Percentiles rank a stretch among this genome's conserved stretches.
Evolutionary conservation across 2,888 invertebrate genomes (phyloP).

Genomic region (Griposia aprilina): DNA sequence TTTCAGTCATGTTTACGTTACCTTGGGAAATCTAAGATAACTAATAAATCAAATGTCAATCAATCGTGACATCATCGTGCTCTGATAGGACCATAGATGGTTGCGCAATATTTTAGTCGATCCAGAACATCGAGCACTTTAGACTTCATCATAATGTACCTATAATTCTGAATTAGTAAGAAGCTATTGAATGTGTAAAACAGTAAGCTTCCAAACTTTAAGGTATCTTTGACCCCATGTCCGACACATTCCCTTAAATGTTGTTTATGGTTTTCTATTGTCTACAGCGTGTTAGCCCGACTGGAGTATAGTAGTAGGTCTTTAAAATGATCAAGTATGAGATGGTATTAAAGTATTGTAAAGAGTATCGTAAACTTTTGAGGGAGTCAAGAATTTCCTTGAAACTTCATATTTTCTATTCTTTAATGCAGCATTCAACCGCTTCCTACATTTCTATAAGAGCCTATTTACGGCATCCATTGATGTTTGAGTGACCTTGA

Average conservation of each 20-base stretch:
- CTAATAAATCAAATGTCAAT: constrained; percentile 21
- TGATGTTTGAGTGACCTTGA: constrained; percentile 76
- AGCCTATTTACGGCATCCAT: constrained; percentile 62
- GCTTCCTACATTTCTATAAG: constrained; percentile 49
- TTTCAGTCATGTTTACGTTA: not conserved
- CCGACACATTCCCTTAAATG: not conserved
- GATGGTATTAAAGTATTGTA: not conserved
- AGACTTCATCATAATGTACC: not conserved
- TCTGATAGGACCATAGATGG: not conserved
- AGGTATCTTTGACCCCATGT: too few species aligned
- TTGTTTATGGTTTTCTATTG: not conserved
- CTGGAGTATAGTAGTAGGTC: not conserved
- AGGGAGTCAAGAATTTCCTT: constrained; percentile 23
- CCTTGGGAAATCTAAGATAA: constrained; percentile 7
- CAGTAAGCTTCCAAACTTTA: not conserved
- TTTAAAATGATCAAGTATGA: not conserved
- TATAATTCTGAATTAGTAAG: not conserved
- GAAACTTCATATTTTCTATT: constrained; percentile 51
- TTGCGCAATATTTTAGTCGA: not conserved
- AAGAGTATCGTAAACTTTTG: not conserved
- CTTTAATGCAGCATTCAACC: constrained; percentile 21
- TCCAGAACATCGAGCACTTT: not conserved
- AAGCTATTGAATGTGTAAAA: not conserved
- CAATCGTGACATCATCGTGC: not conserved
- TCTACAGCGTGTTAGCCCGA: not conserved